These are phyloP conservation scores for Oncorhynchus clarkii DNA, from an alignment of 2,113 vertebrate species.

Conservation along the genomic window DNA sequence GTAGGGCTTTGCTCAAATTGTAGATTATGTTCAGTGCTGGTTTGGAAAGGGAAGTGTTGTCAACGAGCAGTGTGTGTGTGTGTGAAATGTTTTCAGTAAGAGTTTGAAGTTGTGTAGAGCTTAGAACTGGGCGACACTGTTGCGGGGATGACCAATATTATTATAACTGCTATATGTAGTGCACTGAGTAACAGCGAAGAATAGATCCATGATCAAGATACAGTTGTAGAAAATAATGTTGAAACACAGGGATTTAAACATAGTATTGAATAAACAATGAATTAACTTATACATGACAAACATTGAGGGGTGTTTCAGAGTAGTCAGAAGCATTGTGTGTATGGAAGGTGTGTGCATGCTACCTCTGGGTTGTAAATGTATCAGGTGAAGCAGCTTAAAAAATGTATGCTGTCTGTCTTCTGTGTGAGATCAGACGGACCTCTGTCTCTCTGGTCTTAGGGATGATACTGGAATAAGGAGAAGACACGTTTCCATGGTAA, in stretches of 20 bases:
- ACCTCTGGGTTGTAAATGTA: background rate
- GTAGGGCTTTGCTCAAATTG: slow-evolving; percentile 37
- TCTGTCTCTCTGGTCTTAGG: slow-evolving; percentile 29
- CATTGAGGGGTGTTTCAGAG: background rate
- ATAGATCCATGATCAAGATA: no score
- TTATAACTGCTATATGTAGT: background rate
- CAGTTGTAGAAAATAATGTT: no score
- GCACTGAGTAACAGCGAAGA: no score
- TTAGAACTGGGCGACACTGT: no score
- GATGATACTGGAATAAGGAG: slow-evolving; percentile 49
- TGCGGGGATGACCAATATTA: no score
- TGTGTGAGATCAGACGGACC: slow-evolving; percentile 39
- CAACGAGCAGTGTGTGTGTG: background rate
- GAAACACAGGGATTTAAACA: no score
- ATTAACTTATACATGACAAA: background rate
- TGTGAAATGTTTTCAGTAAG: no score
- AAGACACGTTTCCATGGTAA: slow-evolving; percentile 63
- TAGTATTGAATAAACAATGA: no score
- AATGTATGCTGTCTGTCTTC: slow-evolving; percentile 16
- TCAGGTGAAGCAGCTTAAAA: slow-evolving; percentile 10
- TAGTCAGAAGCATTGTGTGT: background rate
- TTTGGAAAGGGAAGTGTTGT: slow-evolving; percentile 41
- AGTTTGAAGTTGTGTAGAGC: no score
- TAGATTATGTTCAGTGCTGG: slow-evolving; percentile 32
- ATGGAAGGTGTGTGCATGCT: background rate